Conservation (phyloP, 2,888 invertebrate species). For the Lamproptera curius region DNA sequence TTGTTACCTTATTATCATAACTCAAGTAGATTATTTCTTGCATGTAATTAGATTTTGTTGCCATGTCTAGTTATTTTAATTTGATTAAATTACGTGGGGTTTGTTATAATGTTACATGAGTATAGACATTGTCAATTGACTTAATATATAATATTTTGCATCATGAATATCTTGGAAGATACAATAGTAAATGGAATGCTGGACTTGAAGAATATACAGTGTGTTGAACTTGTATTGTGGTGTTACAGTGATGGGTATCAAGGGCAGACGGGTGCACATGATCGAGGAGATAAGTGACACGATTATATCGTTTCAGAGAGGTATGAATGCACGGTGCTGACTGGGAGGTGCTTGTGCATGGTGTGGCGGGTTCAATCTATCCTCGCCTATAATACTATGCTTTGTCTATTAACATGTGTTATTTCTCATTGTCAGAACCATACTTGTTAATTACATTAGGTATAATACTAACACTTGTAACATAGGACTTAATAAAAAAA, state of each 20-base stretch:
- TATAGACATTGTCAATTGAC: background rate
- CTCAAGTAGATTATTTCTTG: slow-evolving; percentile 33
- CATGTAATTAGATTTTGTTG: slow-evolving; percentile 9
- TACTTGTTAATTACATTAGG: background rate
- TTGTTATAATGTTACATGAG: no score
- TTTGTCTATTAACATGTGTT: slow-evolving; percentile 25
- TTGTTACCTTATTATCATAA: slow-evolving; percentile 42
- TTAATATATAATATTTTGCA: slow-evolving; percentile 3
- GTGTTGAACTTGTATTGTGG: slow-evolving; percentile 49
- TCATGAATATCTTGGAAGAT: slow-evolving; percentile 5
- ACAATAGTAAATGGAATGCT: background rate
- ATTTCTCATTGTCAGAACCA: slow-evolving; percentile 6
- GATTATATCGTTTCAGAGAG: slow-evolving; percentile 99
- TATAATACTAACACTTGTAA: background rate
- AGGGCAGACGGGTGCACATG: slow-evolving; percentile 98
- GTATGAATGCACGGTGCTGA: slow-evolving; percentile 81
- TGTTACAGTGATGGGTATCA: slow-evolving; percentile 98
- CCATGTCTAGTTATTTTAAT: background rate
- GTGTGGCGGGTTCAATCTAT: slow-evolving; percentile 54
- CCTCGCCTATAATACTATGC: slow-evolving; percentile 27
- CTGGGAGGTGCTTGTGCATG: slow-evolving; percentile 56
- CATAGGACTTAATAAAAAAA: background rate
- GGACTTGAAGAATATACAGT: slow-evolving; percentile 3
- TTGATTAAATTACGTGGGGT: no score
- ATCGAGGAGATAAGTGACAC: slow-evolving; percentile 99